phyloP scores from a whole-genome alignment of 2,113 vertebrate genomes.

The Laterallus jamaicensis region DNA sequence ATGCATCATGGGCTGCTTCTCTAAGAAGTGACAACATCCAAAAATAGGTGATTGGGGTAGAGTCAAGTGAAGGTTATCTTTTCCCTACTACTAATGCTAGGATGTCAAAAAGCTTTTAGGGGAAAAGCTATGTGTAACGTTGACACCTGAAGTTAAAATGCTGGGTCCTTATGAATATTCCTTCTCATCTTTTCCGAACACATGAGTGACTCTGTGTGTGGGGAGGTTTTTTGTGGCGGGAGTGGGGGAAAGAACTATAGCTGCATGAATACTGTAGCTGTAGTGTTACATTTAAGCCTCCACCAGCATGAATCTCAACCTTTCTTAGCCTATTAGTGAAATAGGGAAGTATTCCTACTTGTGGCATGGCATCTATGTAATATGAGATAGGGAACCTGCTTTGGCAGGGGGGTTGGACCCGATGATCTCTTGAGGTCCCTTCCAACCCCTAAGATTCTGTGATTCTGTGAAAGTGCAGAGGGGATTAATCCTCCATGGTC shows the following conservation, averaged over 20 bases:
- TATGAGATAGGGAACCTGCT: no score
- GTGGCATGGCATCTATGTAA: background rate
- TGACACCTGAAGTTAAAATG: background rate
- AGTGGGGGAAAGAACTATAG: rapidly evolving
- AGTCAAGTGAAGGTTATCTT: constrained; percentile 43
- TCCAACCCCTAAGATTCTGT: no score
- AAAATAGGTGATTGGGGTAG: constrained; percentile 1
- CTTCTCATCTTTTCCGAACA: background rate
- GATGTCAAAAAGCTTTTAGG: background rate
- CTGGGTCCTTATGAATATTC: background rate
- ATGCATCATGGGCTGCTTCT: background rate
- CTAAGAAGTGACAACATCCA: background rate
- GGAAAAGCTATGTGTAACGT: background rate
- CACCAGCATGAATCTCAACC: background rate
- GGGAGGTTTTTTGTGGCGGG: rapidly evolving
- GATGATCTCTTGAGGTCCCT: no score
- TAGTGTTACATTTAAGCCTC: background rate
- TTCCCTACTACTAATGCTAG: background rate
- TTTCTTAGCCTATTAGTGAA: background rate
- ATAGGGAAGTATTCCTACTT: background rate
- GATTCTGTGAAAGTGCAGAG: background rate
- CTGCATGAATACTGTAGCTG: background rate
- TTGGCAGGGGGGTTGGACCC: no score
- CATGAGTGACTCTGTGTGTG: background rate
- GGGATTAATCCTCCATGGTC: background rate